Percentiles rank a stretch among this genome's conserved stretches.
These are phyloP conservation scores for Cantharis rustica DNA, from an alignment of 2,888 invertebrate genomes.

Conservation along the genomic window DNA sequence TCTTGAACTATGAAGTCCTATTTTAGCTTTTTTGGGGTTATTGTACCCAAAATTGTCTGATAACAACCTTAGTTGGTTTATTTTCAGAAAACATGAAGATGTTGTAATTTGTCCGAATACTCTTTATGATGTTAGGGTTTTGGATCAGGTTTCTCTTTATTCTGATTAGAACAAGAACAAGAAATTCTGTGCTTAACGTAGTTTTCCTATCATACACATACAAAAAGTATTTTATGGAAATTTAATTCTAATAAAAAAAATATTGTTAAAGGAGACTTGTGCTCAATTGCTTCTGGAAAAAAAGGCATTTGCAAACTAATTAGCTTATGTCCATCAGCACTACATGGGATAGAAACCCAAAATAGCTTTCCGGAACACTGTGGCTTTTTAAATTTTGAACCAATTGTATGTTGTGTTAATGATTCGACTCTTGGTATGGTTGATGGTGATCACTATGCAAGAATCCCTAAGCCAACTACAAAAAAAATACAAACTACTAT, in stretches of 20 bases:
- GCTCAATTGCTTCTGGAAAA: background rate
- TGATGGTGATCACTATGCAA: background rate
- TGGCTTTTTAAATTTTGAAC: background rate
- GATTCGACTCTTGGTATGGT: background rate
- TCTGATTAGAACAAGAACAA: too few relatives aligned
- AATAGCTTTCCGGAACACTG: background rate
- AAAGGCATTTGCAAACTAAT: background rate
- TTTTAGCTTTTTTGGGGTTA: too few relatives aligned
- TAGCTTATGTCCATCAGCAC: constrained; percentile 37
- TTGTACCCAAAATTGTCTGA: too few relatives aligned
- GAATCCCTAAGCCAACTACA: background rate
- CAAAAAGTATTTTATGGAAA: too few relatives aligned
- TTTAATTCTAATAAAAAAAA: background rate
- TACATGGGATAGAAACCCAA: constrained; percentile 49
- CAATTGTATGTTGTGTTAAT: background rate
- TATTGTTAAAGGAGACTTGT: background rate
- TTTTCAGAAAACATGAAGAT: too few relatives aligned
- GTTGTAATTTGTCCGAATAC: too few relatives aligned
- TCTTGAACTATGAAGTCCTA: too few relatives aligned
- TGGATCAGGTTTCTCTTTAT: too few relatives aligned
- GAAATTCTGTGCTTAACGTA: too few relatives aligned
- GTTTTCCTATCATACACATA: too few relatives aligned
- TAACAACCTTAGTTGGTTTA: too few relatives aligned
- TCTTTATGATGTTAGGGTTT: too few relatives aligned
- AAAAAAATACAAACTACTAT: background rate